Evolutionary conservation across 2,888 invertebrate species (phyloP), one percentile per base, ranked within the genome.

Genomic region (Trachelus tabidus): DNA sequence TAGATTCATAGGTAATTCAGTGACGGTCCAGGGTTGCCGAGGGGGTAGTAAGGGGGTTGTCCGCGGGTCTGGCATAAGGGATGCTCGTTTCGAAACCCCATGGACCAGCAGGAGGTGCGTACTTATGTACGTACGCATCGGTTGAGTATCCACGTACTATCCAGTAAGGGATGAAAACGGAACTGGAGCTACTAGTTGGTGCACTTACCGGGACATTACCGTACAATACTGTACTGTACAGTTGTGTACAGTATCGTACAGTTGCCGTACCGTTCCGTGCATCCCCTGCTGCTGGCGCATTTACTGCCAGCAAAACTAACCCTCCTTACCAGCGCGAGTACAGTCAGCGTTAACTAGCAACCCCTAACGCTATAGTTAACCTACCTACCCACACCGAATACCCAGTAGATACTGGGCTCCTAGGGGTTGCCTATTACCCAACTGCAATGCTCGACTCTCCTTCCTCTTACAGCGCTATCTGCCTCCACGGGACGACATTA

Each of bases 141-240:
- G 56, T 56, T 9, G 23, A 71, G 33, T 15, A 69, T 73, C 73
- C 56, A 31, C 69, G 33, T 40, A 56, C 37, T 34, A 37, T 12
- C 68, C 76, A 34, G 33, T 31, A 75, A 37, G 40, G 15, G n/a
- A 35, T 31, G 80, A 78, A 82, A 78, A 79, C 77, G 77, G 79
- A 80, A 81, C 75, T 76, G 33, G 71, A 73, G 81, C 69, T 69
- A 76, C 56, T 56, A 56, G 56, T 56, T 56, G 23, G 56, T 56
- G 56, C 56, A 80, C 80, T 85, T 85, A 84, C 84, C 83, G 85
- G 82, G 83, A 82, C 83, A 84, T 84, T 84, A 85, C 82, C 82
- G 83, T 84, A 83, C 81, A 79, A 76, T 79, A 77, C 73, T 74
- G 73, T 80, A 77, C 76, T 77, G 76, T 76, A 75, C n/a, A 31